Base-by-base conservation (phyloP, 2,797 vertebrate species). In the Alauda arvensis region DNA sequence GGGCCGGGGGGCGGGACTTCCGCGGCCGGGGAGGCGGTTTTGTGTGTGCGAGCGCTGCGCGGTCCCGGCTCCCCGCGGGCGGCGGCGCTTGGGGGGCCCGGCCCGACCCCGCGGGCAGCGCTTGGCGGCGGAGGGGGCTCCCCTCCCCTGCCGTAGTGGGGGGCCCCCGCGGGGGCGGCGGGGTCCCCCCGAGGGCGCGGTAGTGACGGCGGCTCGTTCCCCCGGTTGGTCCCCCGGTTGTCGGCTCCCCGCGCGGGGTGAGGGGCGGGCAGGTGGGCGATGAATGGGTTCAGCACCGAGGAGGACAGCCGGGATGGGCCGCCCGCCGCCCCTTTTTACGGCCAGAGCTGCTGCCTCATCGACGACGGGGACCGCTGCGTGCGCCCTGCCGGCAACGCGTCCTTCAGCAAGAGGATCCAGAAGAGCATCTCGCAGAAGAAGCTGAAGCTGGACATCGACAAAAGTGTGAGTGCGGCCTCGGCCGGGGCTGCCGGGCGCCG, bases 341-440 rank as follows among this genome's bases (percentile, higher is more conserved):
- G 98, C 8, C 99, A 99, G 98, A 99, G 98, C 97, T 99, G 99
- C 97, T 99, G 99, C 85, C 97, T 99, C 95, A 98, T 99, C 95
- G 98, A 98, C 94, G 99, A 98, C 96, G 99, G 98, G 16, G 98
- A 99, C 95, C 98, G 99, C 83, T 99, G 99, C 94, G 98, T 98
- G 92, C 98, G 99, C 63, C 96, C 99, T 5, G 98, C 99, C 61
- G 99, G 99, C 92, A 99, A 99, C 97, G 99, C 99, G 96, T 99
- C 98, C 96, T 99, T 99, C 97, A 99, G 99, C 96, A 99, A 99
- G 96, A 95, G 99, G 94, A 98, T 99, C 94, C 99, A 99, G 97
- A 99, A 99, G 94, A 99, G 99, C 96, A 99, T 99, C 88, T 99
- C 98, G 4, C 98, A 99, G 97, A 99, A 99, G 97, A 99, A 99